A percentile compares a stretch with the other conserved stretches of the same genome.
Evolutionary conservation across 1,140 invertebrate genomes (phyloP).

Genomic region (Drosophila littoralis): DNA sequence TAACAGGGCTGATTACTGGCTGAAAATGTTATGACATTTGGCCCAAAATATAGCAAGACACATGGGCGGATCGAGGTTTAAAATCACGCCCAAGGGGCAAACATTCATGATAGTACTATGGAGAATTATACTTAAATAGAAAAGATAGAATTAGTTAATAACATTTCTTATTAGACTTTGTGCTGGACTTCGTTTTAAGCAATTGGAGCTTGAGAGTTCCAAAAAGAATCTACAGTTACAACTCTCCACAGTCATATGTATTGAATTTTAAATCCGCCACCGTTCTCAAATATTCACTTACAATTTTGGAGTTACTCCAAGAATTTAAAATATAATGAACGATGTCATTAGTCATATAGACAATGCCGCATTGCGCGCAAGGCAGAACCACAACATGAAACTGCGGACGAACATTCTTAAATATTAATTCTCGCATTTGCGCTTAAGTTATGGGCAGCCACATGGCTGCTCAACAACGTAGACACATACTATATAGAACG

Average conservation of each 20-base stretch:
- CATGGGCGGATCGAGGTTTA: slow-evolving; percentile 43
- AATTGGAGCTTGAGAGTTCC: too few species aligned
- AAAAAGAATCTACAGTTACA: too few species aligned
- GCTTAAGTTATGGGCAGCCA: slow-evolving; percentile 43
- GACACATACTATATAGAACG: slow-evolving; percentile 3
- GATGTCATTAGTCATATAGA: slow-evolving; percentile 81
- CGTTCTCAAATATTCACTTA: slow-evolving; percentile 26
- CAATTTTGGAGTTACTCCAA: slow-evolving; percentile 76
- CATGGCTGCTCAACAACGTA: slow-evolving; percentile 13
- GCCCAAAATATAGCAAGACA: slow-evolving; percentile 17
- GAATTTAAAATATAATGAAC: slow-evolving; percentile 81
- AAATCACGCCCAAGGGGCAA: neutral
- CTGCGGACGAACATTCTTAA: slow-evolving; percentile 35
- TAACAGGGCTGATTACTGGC: slow-evolving; percentile 60
- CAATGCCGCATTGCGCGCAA: slow-evolving; percentile 61
- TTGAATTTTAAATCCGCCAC: slow-evolving; percentile 28
- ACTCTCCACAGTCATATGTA: neutral
- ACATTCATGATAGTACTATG: neutral
- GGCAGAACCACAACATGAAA: slow-evolving; percentile 13
- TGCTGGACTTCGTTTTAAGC: too few species aligned
- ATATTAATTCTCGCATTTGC: slow-evolving; percentile 54
- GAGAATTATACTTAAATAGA: neutral
- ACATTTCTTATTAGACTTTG: too few species aligned
- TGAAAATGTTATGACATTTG: slow-evolving; percentile 80
- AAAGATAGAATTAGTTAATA: neutral